These are phyloP conservation scores for Perca fluviatilis DNA, from an alignment of 2,113 vertebrate species.

Conservation along the genomic window DNA sequence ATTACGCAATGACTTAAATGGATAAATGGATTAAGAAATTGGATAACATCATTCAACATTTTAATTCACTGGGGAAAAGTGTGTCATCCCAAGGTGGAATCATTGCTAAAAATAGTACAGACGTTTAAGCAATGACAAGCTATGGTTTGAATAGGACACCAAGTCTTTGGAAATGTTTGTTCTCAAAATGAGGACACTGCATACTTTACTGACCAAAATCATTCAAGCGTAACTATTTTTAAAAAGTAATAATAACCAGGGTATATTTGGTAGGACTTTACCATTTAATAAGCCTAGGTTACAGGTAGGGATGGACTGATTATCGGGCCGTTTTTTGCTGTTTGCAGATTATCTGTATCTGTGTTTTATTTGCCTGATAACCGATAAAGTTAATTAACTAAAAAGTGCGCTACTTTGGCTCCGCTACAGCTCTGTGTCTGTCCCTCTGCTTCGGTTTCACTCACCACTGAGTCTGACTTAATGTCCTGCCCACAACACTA, in stretches of 20 bases:
- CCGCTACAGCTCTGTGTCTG: too few relatives aligned
- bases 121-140: background rate
- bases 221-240: background rate
- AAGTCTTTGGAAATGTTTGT: background rate
- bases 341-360: too few relatives aligned
- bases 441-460: too few relatives aligned
- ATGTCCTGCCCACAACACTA: too few relatives aligned
- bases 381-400: too few relatives aligned
- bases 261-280: background rate
- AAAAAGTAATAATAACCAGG: slow-evolving; percentile 8
- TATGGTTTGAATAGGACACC: background rate
- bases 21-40: background rate
- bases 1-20: background rate
- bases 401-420: too few relatives aligned
- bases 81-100: background rate
- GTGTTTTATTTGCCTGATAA: too few relatives aligned
- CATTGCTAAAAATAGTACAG: slow-evolving; percentile 5
- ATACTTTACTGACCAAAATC: slow-evolving; percentile 31
- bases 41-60: slow-evolving; percentile 1
- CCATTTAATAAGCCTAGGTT: slow-evolving; percentile 14
- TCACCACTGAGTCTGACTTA: too few relatives aligned
- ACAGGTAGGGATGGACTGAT: too few relatives aligned
- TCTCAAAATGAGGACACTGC: slow-evolving; percentile 26
- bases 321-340: too few relatives aligned
- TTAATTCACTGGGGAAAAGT: background rate